Evolutionary conservation across 2,797 vertebrate genomes (phyloP).

Genomic region (Takifugu rubripes): DNA sequence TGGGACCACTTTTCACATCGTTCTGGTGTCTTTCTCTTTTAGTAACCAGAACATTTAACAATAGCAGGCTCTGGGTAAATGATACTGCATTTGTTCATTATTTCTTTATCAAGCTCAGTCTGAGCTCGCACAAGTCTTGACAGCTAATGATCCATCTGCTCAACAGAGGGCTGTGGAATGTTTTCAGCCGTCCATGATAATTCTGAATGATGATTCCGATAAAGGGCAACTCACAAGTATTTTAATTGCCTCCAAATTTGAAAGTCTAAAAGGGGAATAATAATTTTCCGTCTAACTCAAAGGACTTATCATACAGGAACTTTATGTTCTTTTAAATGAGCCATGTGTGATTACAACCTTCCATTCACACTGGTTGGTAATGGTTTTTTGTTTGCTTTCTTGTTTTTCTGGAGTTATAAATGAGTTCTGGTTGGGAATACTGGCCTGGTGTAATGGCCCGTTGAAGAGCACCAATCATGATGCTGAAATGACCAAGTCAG

Average conservation of each 20-base stretch:
- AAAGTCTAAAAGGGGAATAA: constrained; percentile 4
- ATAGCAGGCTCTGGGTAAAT: too few species aligned
- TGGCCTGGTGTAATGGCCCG: background rate
- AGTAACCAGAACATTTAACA: too few species aligned
- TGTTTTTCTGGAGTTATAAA: background rate
- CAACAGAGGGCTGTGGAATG: constrained; percentile 12
- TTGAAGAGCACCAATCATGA: background rate
- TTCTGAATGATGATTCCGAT: constrained; percentile 9
- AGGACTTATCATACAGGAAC: background rate
- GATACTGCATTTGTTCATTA: constrained; percentile 11
- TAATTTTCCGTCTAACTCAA: background rate
- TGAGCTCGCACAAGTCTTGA: constrained; percentile 11
- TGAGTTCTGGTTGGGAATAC: background rate
- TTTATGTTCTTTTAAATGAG: background rate
- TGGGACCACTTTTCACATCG: background rate
- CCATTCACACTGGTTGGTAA: background rate
- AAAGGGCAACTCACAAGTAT: constrained; percentile 21
- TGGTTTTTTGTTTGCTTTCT: too few species aligned
- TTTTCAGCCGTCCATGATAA: constrained; percentile 21
- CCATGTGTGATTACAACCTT: background rate
- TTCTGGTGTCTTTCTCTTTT: too few species aligned
- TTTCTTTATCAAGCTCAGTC: constrained; percentile 8
- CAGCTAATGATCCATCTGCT: constrained; percentile 26
- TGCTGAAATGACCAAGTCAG: too few species aligned
- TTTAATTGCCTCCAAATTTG: constrained; percentile 11